Conservation (phyloP, 2,888 invertebrate genomes). For the Drosophila infuscata region DNA sequence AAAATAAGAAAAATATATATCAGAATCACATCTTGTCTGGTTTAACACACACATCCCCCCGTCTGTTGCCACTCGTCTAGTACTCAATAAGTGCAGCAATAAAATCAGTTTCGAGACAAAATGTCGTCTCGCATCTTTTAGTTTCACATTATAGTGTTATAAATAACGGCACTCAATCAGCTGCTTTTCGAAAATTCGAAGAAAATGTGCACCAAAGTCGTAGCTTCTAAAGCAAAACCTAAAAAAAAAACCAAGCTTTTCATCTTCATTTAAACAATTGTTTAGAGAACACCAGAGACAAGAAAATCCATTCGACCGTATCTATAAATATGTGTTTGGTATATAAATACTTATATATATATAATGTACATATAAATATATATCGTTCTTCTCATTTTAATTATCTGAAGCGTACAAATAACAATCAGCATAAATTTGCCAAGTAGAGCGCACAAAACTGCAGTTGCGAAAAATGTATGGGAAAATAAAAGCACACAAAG, state of each 20-base stretch:
- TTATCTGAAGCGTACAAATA: conserved; percentile 49
- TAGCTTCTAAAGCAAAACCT: background rate
- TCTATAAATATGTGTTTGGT: conserved; percentile 12
- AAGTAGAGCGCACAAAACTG: conserved; percentile 14
- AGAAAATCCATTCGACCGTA: background rate
- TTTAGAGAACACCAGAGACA: background rate
- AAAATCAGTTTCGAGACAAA: background rate
- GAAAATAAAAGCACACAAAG: conserved; percentile 9
- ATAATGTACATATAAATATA: background rate
- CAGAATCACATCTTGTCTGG: background rate
- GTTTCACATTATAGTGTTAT: background rate
- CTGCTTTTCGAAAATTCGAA: background rate
- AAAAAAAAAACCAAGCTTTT: background rate
- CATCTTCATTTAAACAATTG: background rate
- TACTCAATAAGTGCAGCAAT: background rate
- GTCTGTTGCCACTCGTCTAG: no score
- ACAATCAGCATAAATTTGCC: conserved; percentile 46
- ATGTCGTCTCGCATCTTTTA: background rate
- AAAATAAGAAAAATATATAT: accelerated
- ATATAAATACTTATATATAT: background rate
- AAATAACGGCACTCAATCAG: background rate
- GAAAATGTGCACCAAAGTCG: background rate
- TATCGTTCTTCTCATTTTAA: conserved; percentile 32
- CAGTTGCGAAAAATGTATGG: conserved; percentile 39
- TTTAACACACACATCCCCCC: no score